Base-by-base conservation (phyloP, 1,140 invertebrate genomes). In the Drosophila pandora region DNA sequence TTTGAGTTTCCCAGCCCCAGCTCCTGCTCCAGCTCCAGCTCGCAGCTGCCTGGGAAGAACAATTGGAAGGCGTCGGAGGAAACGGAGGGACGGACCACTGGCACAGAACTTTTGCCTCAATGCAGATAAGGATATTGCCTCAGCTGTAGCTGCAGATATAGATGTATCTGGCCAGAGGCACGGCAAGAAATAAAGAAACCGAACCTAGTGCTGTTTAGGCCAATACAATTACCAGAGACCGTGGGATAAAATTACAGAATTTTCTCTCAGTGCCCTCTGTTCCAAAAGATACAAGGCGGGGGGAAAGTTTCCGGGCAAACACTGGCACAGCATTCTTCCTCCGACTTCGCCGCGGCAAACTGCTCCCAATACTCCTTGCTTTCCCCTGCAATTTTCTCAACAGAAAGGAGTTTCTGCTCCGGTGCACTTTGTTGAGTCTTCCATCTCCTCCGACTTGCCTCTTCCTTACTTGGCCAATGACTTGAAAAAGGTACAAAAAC, bases 41-140 rank as follows among this genome's bases (percentile, higher is more conserved):
- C 4, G 2, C 54, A 39, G 53, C 21, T 56, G 49, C 32, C 63
- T 69, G 47, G 61, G 74, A 82, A 78, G 77, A 85, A 82, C 83
- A 78, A 85, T 87, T 87, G 82, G 47, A 57, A 57, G 30, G 32
- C 22, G 64, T 39, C 58, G 34, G 17, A 55, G 21, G 53, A 43
- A 61, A 39, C n/a, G 17, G 7, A 34, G 22, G 45, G 10, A 23
- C 3, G 17, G n/a, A 34, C 34, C 17, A 12, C 34, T 50, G 39
- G 48, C 52, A 69, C 34, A 78, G 32, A 34, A 63, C 64, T 71
- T 69, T 83, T 67, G 71, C 75, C 63, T 83, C 75, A 79, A 72
- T 87, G 82, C 83, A 87, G 83, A 87, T 87, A 87, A 88, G 79
- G 78, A 82, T 79, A 82, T 83, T 79, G 50, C 62, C 56, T 63